Evolutionary conservation across 2,888 invertebrate genomes (phyloP).

Genomic region (Sarcophaga subvicina): DNA sequence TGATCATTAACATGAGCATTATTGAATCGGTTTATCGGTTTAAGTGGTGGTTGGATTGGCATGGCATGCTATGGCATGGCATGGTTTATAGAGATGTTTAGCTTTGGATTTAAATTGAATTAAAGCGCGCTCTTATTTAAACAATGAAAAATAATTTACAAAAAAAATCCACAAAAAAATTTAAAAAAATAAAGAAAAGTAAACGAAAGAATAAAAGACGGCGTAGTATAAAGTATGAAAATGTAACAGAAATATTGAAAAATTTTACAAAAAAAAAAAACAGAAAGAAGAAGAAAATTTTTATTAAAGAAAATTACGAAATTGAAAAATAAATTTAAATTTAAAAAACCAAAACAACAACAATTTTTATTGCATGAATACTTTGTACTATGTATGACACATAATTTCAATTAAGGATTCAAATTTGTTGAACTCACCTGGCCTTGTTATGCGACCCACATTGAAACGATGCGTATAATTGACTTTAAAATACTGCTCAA

Average conservation of each 20-base stretch:
- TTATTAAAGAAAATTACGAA: background rate
- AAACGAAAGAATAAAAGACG: conserved; percentile 19
- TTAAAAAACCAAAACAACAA: background rate
- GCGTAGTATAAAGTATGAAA: background rate
- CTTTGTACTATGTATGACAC: background rate
- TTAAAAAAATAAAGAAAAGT: background rate
- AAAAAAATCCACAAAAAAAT: conserved; percentile 38
- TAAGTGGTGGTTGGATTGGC: background rate
- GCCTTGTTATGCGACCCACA: conserved; percentile 92
- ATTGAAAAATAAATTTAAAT: conserved; percentile 47
- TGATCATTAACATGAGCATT: background rate
- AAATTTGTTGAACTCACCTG: conserved; percentile 84
- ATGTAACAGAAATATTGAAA: too few species aligned
- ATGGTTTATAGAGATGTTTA: background rate
- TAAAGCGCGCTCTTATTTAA: conserved; percentile 69
- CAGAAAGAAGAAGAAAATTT: background rate
- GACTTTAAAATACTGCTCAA: conserved; percentile 92
- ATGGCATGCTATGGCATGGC: too few species aligned
- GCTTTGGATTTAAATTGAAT: conserved; percentile 63
- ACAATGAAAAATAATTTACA: conserved; percentile 2
- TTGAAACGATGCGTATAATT: conserved; percentile 94
- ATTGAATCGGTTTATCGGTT: background rate
- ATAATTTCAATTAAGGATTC: background rate
- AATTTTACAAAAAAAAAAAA: conserved; percentile 17
- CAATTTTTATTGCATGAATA: too few species aligned